Percentiles rank a stretch among this genome's conserved stretches.
Conservation (phyloP, 2,113 vertebrate genomes). For the Rutilus rutilus region DNA sequence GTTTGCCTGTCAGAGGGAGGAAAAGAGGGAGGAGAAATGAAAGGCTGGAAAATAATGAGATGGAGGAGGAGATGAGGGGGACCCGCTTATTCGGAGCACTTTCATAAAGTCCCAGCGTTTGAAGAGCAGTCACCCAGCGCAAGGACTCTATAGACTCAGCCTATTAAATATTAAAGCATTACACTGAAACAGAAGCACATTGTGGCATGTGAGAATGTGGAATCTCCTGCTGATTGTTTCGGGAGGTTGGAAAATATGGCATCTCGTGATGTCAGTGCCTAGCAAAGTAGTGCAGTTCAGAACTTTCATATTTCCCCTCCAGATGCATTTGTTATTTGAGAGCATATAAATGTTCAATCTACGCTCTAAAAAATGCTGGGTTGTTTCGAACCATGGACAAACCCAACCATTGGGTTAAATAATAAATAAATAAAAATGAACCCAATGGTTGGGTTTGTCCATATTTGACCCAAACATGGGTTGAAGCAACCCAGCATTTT, state of each 20-base stretch:
- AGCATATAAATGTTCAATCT: not conserved
- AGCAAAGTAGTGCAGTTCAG: not conserved
- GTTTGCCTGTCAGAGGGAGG: slow-evolving; percentile 41
- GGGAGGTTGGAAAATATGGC: slow-evolving; percentile 3
- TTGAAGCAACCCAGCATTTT: too few species aligned
- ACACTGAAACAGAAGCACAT: slow-evolving; percentile 27
- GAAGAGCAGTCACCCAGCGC: slow-evolving; percentile 37
- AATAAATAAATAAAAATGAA: too few species aligned
- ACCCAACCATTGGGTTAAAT: too few species aligned
- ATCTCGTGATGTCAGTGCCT: not conserved
- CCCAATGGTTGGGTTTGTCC: too few species aligned
- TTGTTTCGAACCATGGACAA: too few species aligned
- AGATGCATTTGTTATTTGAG: not conserved
- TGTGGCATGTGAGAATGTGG: slow-evolving; percentile 18
- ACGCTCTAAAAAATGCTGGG: too few species aligned
- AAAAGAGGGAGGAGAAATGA: slow-evolving; percentile 19
- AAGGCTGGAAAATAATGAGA: slow-evolving; percentile 44
- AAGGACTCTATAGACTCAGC: slow-evolving; percentile 33
- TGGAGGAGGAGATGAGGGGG: slow-evolving; percentile 3
- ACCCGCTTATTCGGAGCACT: slow-evolving; percentile 16
- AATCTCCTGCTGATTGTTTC: slow-evolving; percentile 24
- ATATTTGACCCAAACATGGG: too few species aligned
- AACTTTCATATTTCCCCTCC: not conserved
- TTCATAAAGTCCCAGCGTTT: slow-evolving; percentile 31
- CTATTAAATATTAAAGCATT: slow-evolving; percentile 39